Conservation (phyloP, 2,797 vertebrate genomes). For the Sparus aurata region DNA sequence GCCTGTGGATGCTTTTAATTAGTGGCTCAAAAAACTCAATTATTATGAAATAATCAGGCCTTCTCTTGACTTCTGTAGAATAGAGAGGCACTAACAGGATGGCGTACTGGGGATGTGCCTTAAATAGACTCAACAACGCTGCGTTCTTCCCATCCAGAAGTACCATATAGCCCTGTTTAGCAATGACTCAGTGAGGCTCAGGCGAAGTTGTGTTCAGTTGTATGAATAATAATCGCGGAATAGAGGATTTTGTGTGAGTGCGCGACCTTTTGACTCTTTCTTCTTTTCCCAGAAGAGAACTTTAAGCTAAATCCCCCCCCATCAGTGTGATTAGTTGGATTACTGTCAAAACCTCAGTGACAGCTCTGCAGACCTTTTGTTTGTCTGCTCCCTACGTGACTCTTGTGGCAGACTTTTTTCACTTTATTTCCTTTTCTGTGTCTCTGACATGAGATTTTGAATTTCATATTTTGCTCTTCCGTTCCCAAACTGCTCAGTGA, state of each 20-base stretch:
- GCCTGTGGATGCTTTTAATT: not conserved
- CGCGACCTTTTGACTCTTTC: slow-evolving; percentile 44
- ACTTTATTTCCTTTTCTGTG: not conserved
- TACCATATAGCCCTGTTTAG: not conserved
- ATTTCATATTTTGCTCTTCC: not conserved
- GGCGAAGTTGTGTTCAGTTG: slow-evolving; percentile 20
- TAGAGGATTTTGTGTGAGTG: slow-evolving; percentile 30
- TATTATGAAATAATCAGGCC: not conserved
- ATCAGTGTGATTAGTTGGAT: slow-evolving; percentile 74
- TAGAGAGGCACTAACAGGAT: not conserved
- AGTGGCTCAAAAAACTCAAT: not conserved
- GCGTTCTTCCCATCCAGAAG: not conserved
- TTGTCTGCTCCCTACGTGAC: slow-evolving; percentile 17
- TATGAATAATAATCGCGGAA: slow-evolving; percentile 13
- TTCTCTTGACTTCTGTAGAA: not conserved
- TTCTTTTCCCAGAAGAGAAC: slow-evolving; percentile 31
- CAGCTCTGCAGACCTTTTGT: slow-evolving; percentile 50
- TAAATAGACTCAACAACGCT: not conserved
- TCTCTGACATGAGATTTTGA: not conserved
- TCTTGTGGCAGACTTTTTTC: not conserved
- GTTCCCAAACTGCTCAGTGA: not conserved
- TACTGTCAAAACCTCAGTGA: slow-evolving; percentile 68
- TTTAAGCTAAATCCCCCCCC: slow-evolving; percentile 34
- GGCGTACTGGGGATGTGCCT: not conserved
- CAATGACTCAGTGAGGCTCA: slow-evolving; percentile 8